Conservation (phyloP, 2,888 invertebrate genomes). For the Terebella lapidaria region DNA sequence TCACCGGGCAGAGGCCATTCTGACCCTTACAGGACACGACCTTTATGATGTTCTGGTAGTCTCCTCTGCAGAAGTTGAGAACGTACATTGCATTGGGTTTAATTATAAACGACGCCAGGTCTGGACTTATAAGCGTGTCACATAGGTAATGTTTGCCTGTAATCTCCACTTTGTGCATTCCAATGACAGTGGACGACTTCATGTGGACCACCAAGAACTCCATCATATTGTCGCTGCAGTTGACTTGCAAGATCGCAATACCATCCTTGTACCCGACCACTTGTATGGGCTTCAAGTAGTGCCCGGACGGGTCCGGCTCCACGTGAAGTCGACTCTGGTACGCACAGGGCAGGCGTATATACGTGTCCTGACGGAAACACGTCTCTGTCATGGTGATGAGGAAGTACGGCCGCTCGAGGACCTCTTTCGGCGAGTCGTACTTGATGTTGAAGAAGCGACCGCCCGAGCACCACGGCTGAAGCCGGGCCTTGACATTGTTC, state of each 20-base stretch:
- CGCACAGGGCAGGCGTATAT: constrained; percentile 25
- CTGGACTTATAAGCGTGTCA: constrained; percentile 30
- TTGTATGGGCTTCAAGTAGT: constrained; percentile 28
- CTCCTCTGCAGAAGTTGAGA: constrained; percentile 28
- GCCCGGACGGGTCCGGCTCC: constrained; percentile 26
- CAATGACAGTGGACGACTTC: constrained; percentile 27
- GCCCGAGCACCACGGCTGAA: constrained; percentile 30
- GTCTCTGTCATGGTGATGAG: constrained; percentile 25
- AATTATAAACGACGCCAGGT: constrained; percentile 27
- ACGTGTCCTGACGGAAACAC: constrained; percentile 27
- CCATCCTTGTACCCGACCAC: constrained; percentile 29
- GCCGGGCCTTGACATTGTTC: constrained; percentile 25
- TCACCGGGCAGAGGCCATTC: constrained; percentile 21
- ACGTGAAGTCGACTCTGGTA: constrained; percentile 23
- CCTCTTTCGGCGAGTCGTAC: constrained; percentile 21
- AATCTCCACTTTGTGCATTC: constrained; percentile 24
- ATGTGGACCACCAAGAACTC: constrained; percentile 30
- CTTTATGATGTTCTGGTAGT: constrained; percentile 27
- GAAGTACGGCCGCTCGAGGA: constrained; percentile 24
- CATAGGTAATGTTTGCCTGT: constrained; percentile 27
- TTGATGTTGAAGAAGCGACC: constrained; percentile 23
- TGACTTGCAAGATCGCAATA: constrained; percentile 25
- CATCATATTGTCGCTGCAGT: constrained; percentile 20
- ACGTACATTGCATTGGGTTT: constrained; percentile 32
- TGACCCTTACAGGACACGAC: constrained; percentile 25